Evolutionary conservation across 2,888 invertebrate species (phyloP).

Genomic region (Ophioninae sp.): DNA sequence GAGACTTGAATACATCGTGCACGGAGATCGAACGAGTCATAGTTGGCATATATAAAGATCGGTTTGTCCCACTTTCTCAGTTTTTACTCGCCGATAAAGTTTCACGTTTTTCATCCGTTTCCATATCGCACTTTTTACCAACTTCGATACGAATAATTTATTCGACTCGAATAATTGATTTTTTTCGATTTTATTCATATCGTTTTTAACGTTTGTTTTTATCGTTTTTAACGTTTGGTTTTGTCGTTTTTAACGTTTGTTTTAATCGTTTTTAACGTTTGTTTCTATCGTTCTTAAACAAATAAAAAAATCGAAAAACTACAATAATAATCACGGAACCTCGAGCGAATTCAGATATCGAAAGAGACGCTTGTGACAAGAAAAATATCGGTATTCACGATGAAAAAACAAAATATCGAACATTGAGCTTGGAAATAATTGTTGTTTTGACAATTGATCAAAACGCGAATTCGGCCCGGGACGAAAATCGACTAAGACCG

Average conservation of each 20-base stretch:
- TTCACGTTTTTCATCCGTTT: background rate
- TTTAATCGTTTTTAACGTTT: too few species aligned
- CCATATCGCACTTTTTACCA: too few species aligned
- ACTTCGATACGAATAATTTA: background rate
- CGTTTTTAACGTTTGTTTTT: too few species aligned
- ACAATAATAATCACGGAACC: background rate
- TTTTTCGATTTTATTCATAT: background rate
- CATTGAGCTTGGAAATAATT: background rate
- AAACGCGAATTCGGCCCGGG: background rate
- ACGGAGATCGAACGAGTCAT: background rate
- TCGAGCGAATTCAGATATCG: background rate
- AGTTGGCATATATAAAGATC: constrained; percentile 27
- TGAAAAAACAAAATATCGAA: background rate
- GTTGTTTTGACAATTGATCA: background rate
- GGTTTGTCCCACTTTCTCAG: constrained; percentile 17
- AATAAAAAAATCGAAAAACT: background rate
- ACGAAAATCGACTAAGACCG: background rate
- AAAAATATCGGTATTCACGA: background rate
- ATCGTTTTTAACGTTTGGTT: too few species aligned
- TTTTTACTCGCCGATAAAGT: background rate
- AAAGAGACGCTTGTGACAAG: background rate
- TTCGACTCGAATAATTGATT: background rate
- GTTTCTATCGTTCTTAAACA: too few species aligned
- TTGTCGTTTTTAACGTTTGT: too few species aligned
- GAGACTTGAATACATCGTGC: constrained; percentile 22